Percentiles rank a stretch among this genome's conserved stretches.
These are phyloP conservation scores for Eurypyga helias DNA, from an alignment of 2,113 vertebrate genomes.

Conservation along the genomic window DNA sequence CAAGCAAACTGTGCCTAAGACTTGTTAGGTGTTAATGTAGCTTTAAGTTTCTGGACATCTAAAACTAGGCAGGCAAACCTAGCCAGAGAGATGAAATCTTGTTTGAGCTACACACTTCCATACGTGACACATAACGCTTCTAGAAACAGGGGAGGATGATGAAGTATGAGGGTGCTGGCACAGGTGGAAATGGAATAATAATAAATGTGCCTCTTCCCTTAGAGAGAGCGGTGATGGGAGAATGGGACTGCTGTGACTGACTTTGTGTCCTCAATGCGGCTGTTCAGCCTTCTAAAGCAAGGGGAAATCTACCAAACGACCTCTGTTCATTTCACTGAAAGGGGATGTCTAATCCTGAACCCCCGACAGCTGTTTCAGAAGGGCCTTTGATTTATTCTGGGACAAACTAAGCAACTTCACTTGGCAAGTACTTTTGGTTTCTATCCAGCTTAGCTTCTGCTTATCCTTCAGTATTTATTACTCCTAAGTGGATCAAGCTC, in stretches of 20 bases:
- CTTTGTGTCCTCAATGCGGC: neutral
- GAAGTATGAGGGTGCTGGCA: neutral
- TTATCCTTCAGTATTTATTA: neutral
- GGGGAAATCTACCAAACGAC: neutral
- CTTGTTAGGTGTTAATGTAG: neutral
- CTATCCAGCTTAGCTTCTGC: neutral
- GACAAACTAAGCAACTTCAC: neutral
- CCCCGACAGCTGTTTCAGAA: neutral
- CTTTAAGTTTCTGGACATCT: neutral
- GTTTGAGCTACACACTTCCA: neutral
- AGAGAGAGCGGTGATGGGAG: neutral
- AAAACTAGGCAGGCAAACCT: neutral
- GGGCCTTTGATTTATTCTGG: conserved; percentile 7
- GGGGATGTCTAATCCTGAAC: neutral
- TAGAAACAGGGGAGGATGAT: neutral
- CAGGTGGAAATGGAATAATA: conserved; percentile 2
- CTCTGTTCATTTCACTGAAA: neutral
- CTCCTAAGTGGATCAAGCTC: neutral
- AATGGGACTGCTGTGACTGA: neutral
- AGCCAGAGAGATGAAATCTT: neutral
- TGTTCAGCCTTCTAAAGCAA: neutral
- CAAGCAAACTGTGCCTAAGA: neutral
- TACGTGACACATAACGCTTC: neutral
- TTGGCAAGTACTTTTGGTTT: neutral
- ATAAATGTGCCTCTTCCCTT: neutral